These are phyloP conservation scores for Globia sparganii DNA, from an alignment of 2,888 invertebrate genomes.

Conservation along the genomic window DNA sequence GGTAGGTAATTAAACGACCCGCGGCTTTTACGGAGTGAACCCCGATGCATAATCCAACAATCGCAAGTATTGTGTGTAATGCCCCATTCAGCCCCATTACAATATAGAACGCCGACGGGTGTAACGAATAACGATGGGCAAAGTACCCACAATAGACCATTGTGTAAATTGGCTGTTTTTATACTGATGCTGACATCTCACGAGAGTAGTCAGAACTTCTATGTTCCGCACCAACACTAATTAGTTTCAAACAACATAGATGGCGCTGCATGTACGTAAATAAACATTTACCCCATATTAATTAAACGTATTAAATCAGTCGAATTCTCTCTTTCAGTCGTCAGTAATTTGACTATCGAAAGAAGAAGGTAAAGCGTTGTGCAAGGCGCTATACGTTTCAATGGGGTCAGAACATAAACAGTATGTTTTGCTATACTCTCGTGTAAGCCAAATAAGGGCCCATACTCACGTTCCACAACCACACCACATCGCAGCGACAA, in stretches of 20 bases:
- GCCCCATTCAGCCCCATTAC: neutral
- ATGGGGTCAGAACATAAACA: neutral
- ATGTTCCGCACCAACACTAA: neutral
- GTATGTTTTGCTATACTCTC: neutral
- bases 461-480: too few relatives aligned
- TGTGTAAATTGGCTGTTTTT: neutral
- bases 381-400: too few relatives aligned
- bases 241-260: conserved; percentile 13
- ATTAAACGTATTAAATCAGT: too few relatives aligned
- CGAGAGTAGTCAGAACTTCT: conserved; percentile 8
- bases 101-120: neutral
- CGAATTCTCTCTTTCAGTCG: too few relatives aligned
- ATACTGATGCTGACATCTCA: conserved; percentile 43
- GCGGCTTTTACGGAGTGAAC: neutral
- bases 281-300: neutral
- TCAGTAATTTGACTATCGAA: too few relatives aligned
- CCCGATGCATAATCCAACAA: neutral
- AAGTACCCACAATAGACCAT: neutral
- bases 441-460: neutral
- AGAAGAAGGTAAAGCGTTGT: too few relatives aligned
- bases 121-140: neutral
- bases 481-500: too few relatives aligned
- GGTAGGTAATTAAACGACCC: neutral
- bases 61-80: neutral
- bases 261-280: conserved; percentile 33